Evolutionary conservation across 2,113 vertebrate genomes (phyloP).

Genomic region (Pungitius pungitius): DNA sequence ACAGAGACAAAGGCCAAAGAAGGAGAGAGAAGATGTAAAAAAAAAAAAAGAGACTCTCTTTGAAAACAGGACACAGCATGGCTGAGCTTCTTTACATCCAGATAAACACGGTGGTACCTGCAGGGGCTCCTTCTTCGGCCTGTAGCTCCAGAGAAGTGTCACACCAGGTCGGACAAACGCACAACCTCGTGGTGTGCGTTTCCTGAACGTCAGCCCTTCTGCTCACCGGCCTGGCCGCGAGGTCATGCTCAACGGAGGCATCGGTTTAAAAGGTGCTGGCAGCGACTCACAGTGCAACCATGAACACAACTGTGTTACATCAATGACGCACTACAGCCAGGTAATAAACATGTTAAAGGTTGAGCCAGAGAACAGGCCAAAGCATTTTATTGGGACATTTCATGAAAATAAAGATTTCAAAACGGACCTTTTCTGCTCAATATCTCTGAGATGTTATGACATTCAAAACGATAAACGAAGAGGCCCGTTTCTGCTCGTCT

Average conservation of each 20-base stretch:
- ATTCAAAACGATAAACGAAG: not conserved
- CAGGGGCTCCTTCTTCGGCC: conserved; percentile 14
- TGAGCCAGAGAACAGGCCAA: not conserved
- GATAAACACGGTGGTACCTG: conserved; percentile 36
- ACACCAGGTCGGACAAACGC: conserved; percentile 4
- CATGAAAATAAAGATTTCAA: not conserved
- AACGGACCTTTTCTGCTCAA: not conserved
- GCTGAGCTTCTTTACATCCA: conserved; percentile 25
- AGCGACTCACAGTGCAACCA: not conserved
- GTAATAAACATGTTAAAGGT: not conserved
- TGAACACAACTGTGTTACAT: not conserved
- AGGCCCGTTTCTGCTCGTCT: not conserved
- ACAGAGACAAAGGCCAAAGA: conserved; percentile 42
- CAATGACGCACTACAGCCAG: not conserved
- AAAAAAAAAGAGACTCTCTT: conserved; percentile 43
- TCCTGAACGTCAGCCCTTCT: not conserved
- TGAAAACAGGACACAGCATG: conserved; percentile 9
- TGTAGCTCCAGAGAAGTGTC: conserved; percentile 15
- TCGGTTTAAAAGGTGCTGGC: not conserved
- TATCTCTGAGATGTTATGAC: not conserved
- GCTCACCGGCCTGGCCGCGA: not conserved
- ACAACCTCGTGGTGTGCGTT: not conserved
- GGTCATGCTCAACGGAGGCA: not conserved
- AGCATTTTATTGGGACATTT: not conserved
- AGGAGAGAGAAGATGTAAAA: conserved; percentile 33